These are phyloP conservation scores for Leptinotarsa juncta DNA, from an alignment of 2,888 invertebrate genomes.

Conservation along the genomic window DNA sequence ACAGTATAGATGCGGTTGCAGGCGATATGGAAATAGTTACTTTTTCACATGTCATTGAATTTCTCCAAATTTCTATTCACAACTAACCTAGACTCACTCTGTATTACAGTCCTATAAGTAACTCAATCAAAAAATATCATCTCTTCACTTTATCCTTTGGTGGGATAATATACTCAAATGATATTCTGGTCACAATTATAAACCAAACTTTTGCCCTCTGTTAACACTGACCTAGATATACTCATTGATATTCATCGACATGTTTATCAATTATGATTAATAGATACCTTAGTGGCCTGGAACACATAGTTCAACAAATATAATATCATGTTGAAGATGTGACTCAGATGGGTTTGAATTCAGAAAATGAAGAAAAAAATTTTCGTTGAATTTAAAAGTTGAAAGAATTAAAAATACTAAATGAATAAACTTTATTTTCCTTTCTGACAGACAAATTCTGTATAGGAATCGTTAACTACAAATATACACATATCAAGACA, in stretches of 20 bases:
- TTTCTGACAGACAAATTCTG: no score
- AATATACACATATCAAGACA: no score
- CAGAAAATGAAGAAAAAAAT: background rate
- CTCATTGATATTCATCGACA: slow-evolving; percentile 10
- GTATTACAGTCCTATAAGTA: no score
- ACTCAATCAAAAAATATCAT: no score
- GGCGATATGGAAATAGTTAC: no score
- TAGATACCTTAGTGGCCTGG: background rate
- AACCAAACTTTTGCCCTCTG: slow-evolving; percentile 6
- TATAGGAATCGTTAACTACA: no score
- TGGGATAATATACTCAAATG: background rate
- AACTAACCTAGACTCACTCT: no score
- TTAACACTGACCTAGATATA: slow-evolving; percentile 1
- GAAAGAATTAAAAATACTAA: background rate
- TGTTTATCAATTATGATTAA: slow-evolving; percentile 8
- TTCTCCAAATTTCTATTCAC: no score
- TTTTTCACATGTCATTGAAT: no score
- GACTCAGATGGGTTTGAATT: background rate
- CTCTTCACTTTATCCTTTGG: no score
- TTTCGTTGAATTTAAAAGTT: background rate
- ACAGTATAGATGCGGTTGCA: no score
- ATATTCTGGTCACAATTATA: background rate
- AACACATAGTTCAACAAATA: background rate
- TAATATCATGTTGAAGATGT: background rate
- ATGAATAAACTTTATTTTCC: background rate